These are phyloP conservation scores for Mylabris phalerata DNA, from an alignment of 1,140 invertebrate genomes.

Conservation along the genomic window DNA sequence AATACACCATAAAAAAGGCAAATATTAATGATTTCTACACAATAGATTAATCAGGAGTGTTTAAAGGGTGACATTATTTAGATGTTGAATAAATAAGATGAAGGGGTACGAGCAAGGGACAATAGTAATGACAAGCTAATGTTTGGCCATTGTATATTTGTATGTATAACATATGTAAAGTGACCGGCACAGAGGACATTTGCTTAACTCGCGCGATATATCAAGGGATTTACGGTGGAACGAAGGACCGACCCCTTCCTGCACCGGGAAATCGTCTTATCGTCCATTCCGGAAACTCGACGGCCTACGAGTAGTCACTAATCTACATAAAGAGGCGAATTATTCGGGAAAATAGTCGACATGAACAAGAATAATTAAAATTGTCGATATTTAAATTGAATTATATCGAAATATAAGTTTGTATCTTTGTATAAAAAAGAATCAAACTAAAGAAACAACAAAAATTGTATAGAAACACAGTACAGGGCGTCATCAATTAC, in stretches of 20 bases:
- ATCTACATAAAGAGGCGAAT: slow-evolving; percentile 4
- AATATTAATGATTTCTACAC: no score
- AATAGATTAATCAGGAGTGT: no score
- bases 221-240: slow-evolving; percentile 34
- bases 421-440: no score
- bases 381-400: no score
- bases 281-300: slow-evolving; percentile 5
- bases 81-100: neutral
- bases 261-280: slow-evolving; percentile 23
- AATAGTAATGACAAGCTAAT: slow-evolving; percentile 23
- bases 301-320: neutral
- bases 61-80: no score
- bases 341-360: neutral
- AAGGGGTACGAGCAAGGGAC: neutral
- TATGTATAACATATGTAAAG: slow-evolving; percentile 39
- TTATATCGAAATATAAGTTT: no score
- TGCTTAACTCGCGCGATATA: slow-evolving; percentile 38
- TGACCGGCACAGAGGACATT: slow-evolving; percentile 34
- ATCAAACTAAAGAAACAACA: no score
- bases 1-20: no score
- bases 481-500: slow-evolving; percentile 39
- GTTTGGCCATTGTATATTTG: slow-evolving; percentile 27
- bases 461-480: no score
- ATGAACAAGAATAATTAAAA: neutral
- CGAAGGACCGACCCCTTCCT: slow-evolving; percentile 15